A percentile compares a stretch with the other conserved stretches of the same genome.
phyloP scores from a whole-genome alignment of 1,140 invertebrate genomes.

The Drosophila tani region DNA sequence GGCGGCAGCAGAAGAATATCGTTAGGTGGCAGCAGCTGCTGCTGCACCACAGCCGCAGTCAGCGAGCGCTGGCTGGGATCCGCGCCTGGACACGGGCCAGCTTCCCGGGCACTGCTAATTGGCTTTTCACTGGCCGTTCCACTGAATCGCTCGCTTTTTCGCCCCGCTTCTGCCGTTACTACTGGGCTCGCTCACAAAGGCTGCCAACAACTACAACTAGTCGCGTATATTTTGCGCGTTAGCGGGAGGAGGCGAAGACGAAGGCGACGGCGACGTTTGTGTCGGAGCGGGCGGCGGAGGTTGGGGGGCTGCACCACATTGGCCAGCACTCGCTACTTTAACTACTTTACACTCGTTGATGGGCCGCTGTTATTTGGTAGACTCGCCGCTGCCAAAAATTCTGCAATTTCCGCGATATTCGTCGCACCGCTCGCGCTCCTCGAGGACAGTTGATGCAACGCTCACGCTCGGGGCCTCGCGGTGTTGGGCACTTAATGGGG shows the following conservation, averaged over 20 bases:
- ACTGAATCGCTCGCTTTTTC: conserved; percentile 27
- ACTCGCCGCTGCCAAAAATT: conserved; percentile 44
- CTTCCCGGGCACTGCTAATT: conserved; percentile 41
- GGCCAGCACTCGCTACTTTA: conserved; percentile 42
- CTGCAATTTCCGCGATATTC: conserved; percentile 32
- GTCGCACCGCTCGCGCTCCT: conserved; percentile 4
- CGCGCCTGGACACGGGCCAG: conserved; percentile 32
- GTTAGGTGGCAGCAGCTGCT: conserved; percentile 57
- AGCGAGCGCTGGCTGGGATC: conserved; percentile 23
- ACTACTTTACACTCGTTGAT: conserved; percentile 27
- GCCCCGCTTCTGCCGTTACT: conserved; percentile 33
- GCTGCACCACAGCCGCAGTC: conserved; percentile 52
- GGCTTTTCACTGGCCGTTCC: conserved; percentile 28
- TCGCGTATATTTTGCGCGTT: conserved; percentile 50
- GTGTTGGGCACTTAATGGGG: conserved; percentile 8
- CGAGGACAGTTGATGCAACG: conserved; percentile 7
- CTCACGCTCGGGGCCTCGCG: conserved; percentile 4
- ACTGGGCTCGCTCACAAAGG: conserved; percentile 33
- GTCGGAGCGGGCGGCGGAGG: conserved; percentile 26
- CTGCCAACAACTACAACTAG: conserved; percentile 53
- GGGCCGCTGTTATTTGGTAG: conserved; percentile 43
- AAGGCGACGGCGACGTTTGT: conserved; percentile 7
- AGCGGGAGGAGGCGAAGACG: conserved; percentile 28
- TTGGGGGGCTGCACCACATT: conserved; percentile 46
- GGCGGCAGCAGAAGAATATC: conserved; percentile 37